A percentile compares a stretch with the other conserved stretches of the same genome.
phyloP scores from a whole-genome alignment of 2,888 invertebrate species.

The Prosapia bicincta region DNA sequence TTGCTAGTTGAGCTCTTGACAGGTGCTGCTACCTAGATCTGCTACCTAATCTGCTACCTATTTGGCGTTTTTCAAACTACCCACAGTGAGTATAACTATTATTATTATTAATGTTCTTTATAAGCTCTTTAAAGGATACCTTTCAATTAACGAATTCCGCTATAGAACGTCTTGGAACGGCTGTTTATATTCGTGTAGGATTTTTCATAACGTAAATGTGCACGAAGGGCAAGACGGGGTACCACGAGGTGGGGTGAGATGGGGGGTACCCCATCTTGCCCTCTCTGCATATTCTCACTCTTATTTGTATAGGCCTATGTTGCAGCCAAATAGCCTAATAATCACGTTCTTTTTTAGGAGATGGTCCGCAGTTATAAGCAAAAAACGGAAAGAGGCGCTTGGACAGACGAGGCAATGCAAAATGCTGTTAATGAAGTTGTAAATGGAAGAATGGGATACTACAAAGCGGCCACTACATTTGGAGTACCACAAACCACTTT shows the following conservation, averaged over 20 bases:
- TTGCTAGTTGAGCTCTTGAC: background rate
- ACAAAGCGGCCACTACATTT: background rate
- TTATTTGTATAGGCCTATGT: background rate
- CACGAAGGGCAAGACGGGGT: slow-evolving; percentile 6
- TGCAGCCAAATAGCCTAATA: background rate
- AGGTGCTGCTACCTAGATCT: background rate
- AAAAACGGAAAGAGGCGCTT: background rate
- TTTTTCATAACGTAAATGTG: no score
- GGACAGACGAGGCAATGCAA: slow-evolving; percentile 7
- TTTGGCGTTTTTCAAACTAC: no score
- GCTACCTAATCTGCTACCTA: no score
- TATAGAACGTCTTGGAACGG: no score
- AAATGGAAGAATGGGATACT: slow-evolving; percentile 1
- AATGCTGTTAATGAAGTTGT: slow-evolving; percentile 3
- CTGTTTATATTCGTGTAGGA: no score
- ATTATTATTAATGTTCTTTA: background rate
- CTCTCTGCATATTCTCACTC: no score
- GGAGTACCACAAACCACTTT: background rate
- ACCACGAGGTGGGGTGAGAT: background rate
- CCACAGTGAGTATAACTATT: background rate
- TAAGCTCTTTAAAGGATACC: background rate
- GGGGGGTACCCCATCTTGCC: slow-evolving; percentile 1
- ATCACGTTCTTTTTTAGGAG: background rate
- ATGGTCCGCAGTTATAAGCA: slow-evolving; percentile 8
- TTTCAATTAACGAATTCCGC: background rate